A percentile compares a stretch with the other conserved stretches of the same genome.
Evolutionary conservation across 2,797 vertebrate species (phyloP).

Genomic region (Enteromius paludinosus): DNA sequence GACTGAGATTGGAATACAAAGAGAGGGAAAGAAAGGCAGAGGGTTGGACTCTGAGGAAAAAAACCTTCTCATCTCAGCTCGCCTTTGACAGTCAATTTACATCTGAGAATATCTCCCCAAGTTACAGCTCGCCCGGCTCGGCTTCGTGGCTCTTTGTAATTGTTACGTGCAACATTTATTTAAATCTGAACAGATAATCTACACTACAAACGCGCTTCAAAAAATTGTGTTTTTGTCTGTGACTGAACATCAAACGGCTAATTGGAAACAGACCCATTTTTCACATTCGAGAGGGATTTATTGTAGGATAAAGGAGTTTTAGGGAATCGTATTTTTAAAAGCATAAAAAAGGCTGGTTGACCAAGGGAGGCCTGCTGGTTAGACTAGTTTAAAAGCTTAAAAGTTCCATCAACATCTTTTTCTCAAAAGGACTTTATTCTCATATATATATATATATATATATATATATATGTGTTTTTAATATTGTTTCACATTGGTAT

Average conservation of each 20-base stretch:
- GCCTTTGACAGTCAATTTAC: constrained; percentile 52
- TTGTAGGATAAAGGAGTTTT: not conserved
- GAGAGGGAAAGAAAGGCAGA: constrained; percentile 38
- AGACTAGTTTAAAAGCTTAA: not conserved
- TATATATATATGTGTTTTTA: too few relatives aligned
- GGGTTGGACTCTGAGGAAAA: constrained; percentile 29
- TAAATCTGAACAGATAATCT: constrained; percentile 46
- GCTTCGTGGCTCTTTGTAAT: constrained; percentile 31
- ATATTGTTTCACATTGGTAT: not conserved
- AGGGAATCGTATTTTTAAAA: not conserved
- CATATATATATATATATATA: not conserved
- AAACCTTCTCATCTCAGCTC: constrained; percentile 32
- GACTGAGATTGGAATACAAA: constrained; percentile 45
- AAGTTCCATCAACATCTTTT: not conserved
- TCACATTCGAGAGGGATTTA: constrained; percentile 19
- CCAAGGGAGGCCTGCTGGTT: not conserved
- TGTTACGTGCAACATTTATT: constrained; percentile 31
- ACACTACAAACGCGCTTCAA: constrained; percentile 22
- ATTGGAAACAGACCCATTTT: constrained; percentile 43
- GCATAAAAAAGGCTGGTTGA: not conserved
- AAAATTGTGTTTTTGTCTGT: constrained; percentile 23
- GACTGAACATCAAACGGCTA: constrained; percentile 22
- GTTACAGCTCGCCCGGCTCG: constrained; percentile 6
- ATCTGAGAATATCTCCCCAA: constrained; percentile 43
- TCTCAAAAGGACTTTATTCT: not conserved